Base-by-base conservation (phyloP, 2,797 vertebrate genomes). In the Sebastes hopkinsi region DNA sequence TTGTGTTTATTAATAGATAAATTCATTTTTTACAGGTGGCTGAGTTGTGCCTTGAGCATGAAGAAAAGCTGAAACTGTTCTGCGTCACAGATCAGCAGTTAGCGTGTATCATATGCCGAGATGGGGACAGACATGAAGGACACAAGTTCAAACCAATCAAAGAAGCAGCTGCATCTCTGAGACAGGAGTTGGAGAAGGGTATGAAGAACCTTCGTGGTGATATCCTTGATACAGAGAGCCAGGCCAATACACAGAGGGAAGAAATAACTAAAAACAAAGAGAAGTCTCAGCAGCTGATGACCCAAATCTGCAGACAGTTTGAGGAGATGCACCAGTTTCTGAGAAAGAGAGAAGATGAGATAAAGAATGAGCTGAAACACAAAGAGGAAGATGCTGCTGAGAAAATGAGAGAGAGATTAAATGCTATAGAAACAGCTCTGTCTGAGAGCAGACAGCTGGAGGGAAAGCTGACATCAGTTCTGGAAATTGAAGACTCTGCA, bases 51-150 rank as follows among this genome's bases (percentile, higher is more conserved):
- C 68, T 20, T 0, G 89, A 95, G 23, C 95, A 95, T 10, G 81
- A 91, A 1, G 95, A 95, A 69, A 93, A 84, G 71, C 77, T 94
- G 60, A 94, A 94, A 64, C 69, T 95, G 5, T 95, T 92, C 77
- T 95, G 94, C 34, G 66, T 94, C 77, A 94, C 93, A 0, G 94
- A 95, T 73, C 90, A 90, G 81, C 85, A 86, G 77, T 62, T 94
- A 50, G 72, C 84, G 8, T 94, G 94, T 55, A 67, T 91, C 27
- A 82, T 92, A 52, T 93, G 93, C 71, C 69, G 92, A 67, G 93
- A 95, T 4, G 78, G 80, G 4, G 82, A 88, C 7, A 87, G 27
- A 10, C 94, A 95, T n/a, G 73, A 88, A 61, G 84, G 87, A 16
- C 94, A 95, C 83, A 85, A 36, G 27, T 93, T 93, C 61, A 92